These are phyloP conservation scores for Helicoverpa assulta DNA, from an alignment of 2,888 invertebrate species.

Conservation along the genomic window DNA sequence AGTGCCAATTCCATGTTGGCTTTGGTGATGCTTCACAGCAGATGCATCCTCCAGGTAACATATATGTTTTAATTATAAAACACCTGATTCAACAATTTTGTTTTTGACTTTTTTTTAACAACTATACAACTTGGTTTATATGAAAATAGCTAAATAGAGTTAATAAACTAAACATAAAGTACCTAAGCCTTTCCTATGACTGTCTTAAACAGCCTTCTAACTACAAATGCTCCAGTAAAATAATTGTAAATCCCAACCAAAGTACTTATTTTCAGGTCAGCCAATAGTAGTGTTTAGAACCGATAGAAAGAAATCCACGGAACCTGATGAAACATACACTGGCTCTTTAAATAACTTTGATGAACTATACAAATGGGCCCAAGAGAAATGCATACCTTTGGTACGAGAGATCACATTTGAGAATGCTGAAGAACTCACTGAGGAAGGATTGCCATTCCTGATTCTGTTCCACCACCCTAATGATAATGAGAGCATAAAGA, in stretches of 20 bases:
- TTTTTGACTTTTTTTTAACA: too few relatives aligned
- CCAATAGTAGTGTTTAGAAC: slow-evolving; percentile 96
- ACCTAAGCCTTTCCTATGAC: too few relatives aligned
- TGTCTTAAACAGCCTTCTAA: too few relatives aligned
- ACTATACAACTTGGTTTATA: background rate
- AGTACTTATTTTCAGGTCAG: slow-evolving; percentile 87
- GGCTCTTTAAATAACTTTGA: slow-evolving; percentile 94
- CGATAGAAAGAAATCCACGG: slow-evolving; percentile 94
- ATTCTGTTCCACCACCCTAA: slow-evolving; percentile 98
- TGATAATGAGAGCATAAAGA: slow-evolving; percentile 94
- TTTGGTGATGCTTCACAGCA: slow-evolving; percentile 95
- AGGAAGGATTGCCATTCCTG: slow-evolving; percentile 99
- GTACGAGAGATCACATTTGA: slow-evolving; percentile 99
- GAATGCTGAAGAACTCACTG: slow-evolving; percentile 99
- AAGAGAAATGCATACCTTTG: slow-evolving; percentile 98
- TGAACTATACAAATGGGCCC: slow-evolving; percentile 96
- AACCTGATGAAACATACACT: slow-evolving; percentile 95
- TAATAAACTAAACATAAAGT: too few relatives aligned
- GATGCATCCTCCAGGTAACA: slow-evolving; percentile 95
- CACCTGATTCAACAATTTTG: too few relatives aligned
- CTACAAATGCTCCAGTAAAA: too few relatives aligned
- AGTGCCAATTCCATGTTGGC: slow-evolving; percentile 98
- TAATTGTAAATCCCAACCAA: background rate
- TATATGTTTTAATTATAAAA: too few relatives aligned
- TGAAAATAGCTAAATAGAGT: background rate